A percentile compares a stretch with the other conserved stretches of the same genome.
phyloP scores from a whole-genome alignment of 1,140 invertebrate genomes.

The Drosophila eugracilis region DNA sequence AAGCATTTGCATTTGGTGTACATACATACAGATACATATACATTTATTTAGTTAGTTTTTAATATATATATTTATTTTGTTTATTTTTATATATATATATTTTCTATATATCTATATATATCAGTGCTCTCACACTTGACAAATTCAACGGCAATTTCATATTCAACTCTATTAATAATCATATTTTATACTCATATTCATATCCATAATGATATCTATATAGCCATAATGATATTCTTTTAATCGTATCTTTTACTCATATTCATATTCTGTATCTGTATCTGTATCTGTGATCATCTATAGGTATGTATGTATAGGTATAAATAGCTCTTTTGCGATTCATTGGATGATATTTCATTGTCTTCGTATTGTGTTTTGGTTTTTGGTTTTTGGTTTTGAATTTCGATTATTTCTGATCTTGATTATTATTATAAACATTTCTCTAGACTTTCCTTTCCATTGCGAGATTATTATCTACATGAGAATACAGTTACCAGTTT shows the following conservation, averaged over 20 bases:
- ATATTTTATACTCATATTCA: slow-evolving; percentile 22
- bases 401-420: slow-evolving; percentile 5
- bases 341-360: slow-evolving; percentile 81
- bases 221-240: slow-evolving; percentile 7
- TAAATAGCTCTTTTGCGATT: slow-evolving; percentile 70
- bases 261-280: slow-evolving; percentile 8
- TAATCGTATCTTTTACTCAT: slow-evolving; percentile 24
- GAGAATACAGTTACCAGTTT: slow-evolving; percentile 3
- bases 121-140: slow-evolving; percentile 32
- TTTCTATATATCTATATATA: slow-evolving; percentile 33
- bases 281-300: slow-evolving; percentile 16
- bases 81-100: slow-evolving; percentile 23
- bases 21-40: slow-evolving; percentile 27
- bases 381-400: slow-evolving; percentile 21
- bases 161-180: slow-evolving; percentile 43
- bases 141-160: slow-evolving; percentile 65
- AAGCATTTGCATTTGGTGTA: slow-evolving; percentile 46
- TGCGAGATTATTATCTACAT: slow-evolving; percentile 34
- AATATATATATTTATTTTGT: slow-evolving; percentile 15
- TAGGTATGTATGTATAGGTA: slow-evolving; percentile 13
- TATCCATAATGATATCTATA: slow-evolving; percentile 23
- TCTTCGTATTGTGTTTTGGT: slow-evolving; percentile 67
- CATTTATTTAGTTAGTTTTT: no score
- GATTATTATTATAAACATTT: slow-evolving; percentile 4
- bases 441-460: background rate